Conservation (phyloP, 2,113 vertebrate species). For the Phrynosoma platyrhinos region DNA sequence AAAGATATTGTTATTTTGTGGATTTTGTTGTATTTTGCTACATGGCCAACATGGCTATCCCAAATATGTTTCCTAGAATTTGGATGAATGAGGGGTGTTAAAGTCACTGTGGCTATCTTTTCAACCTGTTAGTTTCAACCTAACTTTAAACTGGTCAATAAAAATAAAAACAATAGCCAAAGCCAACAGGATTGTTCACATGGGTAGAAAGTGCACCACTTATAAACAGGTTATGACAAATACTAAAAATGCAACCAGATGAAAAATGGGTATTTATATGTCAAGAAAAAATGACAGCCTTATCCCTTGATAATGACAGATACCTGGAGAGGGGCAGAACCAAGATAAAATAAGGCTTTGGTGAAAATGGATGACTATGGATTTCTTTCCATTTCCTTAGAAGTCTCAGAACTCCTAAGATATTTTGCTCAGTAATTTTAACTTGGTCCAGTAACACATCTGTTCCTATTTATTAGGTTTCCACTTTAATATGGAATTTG, state of each 20-base stretch:
- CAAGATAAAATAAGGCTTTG: slow-evolving; percentile 33
- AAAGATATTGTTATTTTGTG: too few relatives aligned
- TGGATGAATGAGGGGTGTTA: not conserved
- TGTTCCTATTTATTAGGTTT: slow-evolving; percentile 53
- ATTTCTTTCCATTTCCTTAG: slow-evolving; percentile 60
- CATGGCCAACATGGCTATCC: not conserved
- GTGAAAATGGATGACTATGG: slow-evolving; percentile 62
- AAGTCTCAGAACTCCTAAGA: slow-evolving; percentile 32
- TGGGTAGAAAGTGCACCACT: not conserved
- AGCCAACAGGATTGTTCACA: not conserved
- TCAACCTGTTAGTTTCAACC: not conserved
- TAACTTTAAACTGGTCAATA: not conserved
- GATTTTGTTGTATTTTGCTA: not conserved
- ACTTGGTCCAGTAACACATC: slow-evolving; percentile 39
- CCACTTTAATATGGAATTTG: slow-evolving; percentile 46
- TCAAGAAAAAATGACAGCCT: slow-evolving; percentile 24
- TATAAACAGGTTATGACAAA: not conserved
- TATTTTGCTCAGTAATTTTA: slow-evolving; percentile 47
- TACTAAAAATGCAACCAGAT: not conserved
- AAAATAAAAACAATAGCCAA: not conserved
- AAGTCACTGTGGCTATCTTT: too few relatives aligned
- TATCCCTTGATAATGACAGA: slow-evolving; percentile 22
- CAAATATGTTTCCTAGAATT: too few relatives aligned
- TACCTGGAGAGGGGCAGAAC: slow-evolving; percentile 46
- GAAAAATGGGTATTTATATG: slow-evolving; percentile 47